A percentile compares a stretch with the other conserved stretches of the same genome.
These are phyloP conservation scores for Cactoblastis cactorum DNA, from an alignment of 2,888 invertebrate genomes.

Conservation along the genomic window DNA sequence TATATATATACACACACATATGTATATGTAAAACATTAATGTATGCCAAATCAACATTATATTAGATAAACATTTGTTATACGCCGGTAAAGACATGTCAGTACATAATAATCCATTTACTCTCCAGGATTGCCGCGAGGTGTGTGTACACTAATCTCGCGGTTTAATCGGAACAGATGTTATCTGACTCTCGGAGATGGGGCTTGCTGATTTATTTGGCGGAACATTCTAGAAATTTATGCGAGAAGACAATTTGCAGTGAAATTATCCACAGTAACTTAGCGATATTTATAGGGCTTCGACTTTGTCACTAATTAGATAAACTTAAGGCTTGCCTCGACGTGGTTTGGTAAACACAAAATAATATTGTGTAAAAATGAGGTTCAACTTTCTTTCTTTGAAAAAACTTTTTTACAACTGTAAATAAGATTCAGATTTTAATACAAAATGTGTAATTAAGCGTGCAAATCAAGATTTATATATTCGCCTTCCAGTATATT, in stretches of 20 bases:
- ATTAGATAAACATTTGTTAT: neutral
- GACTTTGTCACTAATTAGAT: conserved; percentile 25
- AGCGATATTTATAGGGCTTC: conserved; percentile 25
- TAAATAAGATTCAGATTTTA: neutral
- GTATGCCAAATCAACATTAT: neutral
- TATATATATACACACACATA: no score
- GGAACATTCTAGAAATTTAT: conserved; percentile 37
- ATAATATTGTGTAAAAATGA: neutral
- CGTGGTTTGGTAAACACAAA: conserved; percentile 3
- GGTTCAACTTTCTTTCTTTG: neutral
- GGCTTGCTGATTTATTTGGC: conserved; percentile 44
- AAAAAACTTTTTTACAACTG: neutral
- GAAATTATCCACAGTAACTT: conserved; percentile 24
- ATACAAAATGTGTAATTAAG: no score
- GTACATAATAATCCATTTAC: conserved; percentile 33
- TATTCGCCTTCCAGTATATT: no score
- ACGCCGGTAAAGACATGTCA: conserved; percentile 11
- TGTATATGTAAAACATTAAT: no score
- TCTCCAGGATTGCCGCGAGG: conserved; percentile 29
- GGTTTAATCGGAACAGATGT: conserved; percentile 50
- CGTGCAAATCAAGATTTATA: no score
- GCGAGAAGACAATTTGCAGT: conserved; percentile 22
- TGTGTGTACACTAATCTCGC: conserved; percentile 41
- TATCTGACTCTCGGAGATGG: conserved; percentile 40
- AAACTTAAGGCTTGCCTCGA: conserved; percentile 20